Conservation (phyloP, 2,113 vertebrate species). For the Crotophaga sulcirostris region DNA sequence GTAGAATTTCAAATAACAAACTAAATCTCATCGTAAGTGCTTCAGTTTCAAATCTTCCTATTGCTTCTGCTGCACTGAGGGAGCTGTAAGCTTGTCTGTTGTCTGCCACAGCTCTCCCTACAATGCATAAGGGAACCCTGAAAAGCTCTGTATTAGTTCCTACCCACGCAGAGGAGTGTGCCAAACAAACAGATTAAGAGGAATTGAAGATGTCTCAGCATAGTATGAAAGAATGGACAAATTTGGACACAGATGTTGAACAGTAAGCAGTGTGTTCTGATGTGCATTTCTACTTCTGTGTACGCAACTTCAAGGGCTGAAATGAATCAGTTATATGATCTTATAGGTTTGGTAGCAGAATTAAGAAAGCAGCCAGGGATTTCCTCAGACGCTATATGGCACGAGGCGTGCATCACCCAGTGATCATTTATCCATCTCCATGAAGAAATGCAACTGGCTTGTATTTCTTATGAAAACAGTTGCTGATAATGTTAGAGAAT, state of each 20-base stretch:
- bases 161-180: neutral
- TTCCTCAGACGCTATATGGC: neutral
- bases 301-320: neutral
- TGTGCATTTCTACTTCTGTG: neutral
- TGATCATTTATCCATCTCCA: neutral
- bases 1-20: neutral
- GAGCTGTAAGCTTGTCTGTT: neutral
- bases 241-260: neutral
- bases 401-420: neutral
- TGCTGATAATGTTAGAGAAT: neutral
- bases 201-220: neutral
- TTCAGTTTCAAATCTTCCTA: neutral
- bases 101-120: neutral
- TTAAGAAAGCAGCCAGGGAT: neutral
- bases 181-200: neutral
- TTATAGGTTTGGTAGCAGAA: neutral
- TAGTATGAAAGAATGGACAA: neutral
- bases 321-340: neutral
- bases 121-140: neutral
- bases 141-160: neutral
- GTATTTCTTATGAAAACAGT: neutral
- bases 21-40: neutral
- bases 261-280: neutral
- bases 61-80: neutral
- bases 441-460: too few species aligned